A percentile compares a stretch with the other conserved stretches of the same genome.
Conservation (phyloP, 2,113 vertebrate species). For the Scortum barcoo region DNA sequence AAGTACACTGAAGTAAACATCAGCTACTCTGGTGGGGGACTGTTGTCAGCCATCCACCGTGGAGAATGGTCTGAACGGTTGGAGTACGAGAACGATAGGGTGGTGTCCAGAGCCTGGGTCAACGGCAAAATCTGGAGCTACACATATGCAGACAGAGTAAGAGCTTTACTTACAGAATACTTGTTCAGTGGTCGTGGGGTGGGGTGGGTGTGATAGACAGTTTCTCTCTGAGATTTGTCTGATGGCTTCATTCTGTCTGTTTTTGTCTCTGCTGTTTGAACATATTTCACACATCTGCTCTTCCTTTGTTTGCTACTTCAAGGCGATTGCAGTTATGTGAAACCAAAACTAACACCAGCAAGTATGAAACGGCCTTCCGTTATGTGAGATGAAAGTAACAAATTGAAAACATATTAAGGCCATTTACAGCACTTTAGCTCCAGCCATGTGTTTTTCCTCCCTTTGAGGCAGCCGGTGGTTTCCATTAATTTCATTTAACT, state of each 20-base stretch:
- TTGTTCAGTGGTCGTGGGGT: too few species aligned
- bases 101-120: slow-evolving; percentile 95
- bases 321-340: not conserved
- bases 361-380: not conserved
- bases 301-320: slow-evolving; percentile 23
- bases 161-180: not conserved
- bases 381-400: slow-evolving; percentile 16
- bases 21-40: slow-evolving; percentile 91
- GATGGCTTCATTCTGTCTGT: not conserved
- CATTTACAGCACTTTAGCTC: not conserved
- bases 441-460: not conserved
- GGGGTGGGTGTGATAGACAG: not conserved
- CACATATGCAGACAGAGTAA: slow-evolving; percentile 96
- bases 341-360: slow-evolving; percentile 43
- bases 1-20: slow-evolving; percentile 98
- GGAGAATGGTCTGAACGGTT: slow-evolving; percentile 96
- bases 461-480: slow-evolving; percentile 3
- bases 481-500: slow-evolving; percentile 18
- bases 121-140: slow-evolving; percentile 99
- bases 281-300: slow-evolving; percentile 9
- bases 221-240: slow-evolving; percentile 22
- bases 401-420: slow-evolving; percentile 2
- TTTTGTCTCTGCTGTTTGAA: slow-evolving; percentile 6
- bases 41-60: slow-evolving; percentile 93
- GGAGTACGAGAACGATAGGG: slow-evolving; percentile 95